These are phyloP conservation scores for Plutomurus gul DNA, from an alignment of 1,140 invertebrate species.

Conservation along the genomic window DNA sequence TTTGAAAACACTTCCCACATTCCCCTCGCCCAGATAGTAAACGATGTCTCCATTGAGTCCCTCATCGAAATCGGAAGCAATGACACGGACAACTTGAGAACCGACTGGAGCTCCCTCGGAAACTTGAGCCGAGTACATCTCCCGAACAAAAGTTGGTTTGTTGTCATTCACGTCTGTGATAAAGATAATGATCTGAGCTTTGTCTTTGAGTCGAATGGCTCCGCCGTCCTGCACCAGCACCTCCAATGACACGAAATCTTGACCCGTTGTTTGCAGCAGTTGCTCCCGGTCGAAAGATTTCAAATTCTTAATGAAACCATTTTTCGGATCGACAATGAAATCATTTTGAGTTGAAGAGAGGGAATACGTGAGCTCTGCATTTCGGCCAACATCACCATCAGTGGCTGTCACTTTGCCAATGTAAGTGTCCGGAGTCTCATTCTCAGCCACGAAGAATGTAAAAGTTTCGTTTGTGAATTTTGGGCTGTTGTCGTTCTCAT, in stretches of 20 bases:
- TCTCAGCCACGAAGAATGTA: constrained; percentile 82
- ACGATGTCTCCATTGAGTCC: constrained; percentile 88
- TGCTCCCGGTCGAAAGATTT: constrained; percentile 85
- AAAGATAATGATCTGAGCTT: constrained; percentile 85
- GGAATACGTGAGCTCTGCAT: constrained; percentile 88
- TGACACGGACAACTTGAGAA: constrained; percentile 80
- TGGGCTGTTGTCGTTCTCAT: constrained; percentile 95
- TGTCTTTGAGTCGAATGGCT: constrained; percentile 71
- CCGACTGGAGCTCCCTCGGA: constrained; percentile 78
- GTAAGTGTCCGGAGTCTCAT: constrained; percentile 83
- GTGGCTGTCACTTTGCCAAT: constrained; percentile 85
- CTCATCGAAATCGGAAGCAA: constrained; percentile 85
- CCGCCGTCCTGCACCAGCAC: constrained; percentile 88
- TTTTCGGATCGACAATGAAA: constrained; percentile 85
- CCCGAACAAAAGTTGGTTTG: constrained; percentile 77
- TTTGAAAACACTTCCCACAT: constrained; percentile 76
- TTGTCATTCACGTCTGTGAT: constrained; percentile 93
- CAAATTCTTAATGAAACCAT: constrained; percentile 87
- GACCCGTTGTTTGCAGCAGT: constrained; percentile 73
- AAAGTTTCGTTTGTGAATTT: constrained; percentile 84
- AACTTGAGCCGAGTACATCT: constrained; percentile 81
- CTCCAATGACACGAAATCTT: constrained; percentile 78
- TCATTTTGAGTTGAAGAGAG: constrained; percentile 72
- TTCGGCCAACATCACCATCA: constrained; percentile 87
- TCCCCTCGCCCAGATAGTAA: constrained; percentile 75